These are phyloP conservation scores for Linnaemya tessellans DNA, from an alignment of 2,888 invertebrate genomes.

Conservation along the genomic window DNA sequence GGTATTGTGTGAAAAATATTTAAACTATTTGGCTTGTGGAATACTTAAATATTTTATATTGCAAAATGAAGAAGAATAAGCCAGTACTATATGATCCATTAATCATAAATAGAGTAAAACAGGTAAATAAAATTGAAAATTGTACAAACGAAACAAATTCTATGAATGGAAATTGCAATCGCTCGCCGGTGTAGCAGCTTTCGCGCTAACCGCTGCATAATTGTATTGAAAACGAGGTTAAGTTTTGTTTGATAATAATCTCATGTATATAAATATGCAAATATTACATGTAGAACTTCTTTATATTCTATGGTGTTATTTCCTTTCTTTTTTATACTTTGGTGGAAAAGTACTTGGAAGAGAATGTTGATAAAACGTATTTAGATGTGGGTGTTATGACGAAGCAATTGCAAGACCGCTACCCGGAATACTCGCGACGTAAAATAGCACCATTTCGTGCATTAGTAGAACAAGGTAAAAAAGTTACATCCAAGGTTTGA, in stretches of 20 bases:
- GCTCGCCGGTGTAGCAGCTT: constrained; percentile 41
- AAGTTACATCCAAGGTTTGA: not conserved
- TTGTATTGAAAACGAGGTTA: constrained; percentile 74
- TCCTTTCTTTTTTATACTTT: constrained; percentile 15
- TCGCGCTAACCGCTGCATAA: constrained; percentile 35
- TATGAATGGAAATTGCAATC: constrained; percentile 27
- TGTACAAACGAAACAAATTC: not conserved
- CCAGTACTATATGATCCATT: constrained; percentile 84
- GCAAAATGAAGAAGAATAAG: constrained; percentile 79
- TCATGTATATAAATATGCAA: constrained; percentile 37
- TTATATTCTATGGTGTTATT: not conserved
- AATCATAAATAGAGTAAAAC: constrained; percentile 86
- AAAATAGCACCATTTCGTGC: constrained; percentile 91
- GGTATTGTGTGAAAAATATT: constrained; percentile 9
- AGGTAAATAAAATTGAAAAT: constrained; percentile 76
- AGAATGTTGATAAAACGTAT: constrained; percentile 91
- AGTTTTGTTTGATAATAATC: constrained; percentile 69
- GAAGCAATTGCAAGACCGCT: constrained; percentile 89
- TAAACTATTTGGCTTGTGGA: not conserved
- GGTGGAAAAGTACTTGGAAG: constrained; percentile 86
- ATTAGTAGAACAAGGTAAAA: constrained; percentile 87
- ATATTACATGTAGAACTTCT: constrained; percentile 5
- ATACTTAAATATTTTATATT: not conserved
- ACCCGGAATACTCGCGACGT: constrained; percentile 91
- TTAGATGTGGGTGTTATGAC: constrained; percentile 94